Evolutionary conservation across 2,797 vertebrate genomes (phyloP).

Genomic region (Esox lucius): DNA sequence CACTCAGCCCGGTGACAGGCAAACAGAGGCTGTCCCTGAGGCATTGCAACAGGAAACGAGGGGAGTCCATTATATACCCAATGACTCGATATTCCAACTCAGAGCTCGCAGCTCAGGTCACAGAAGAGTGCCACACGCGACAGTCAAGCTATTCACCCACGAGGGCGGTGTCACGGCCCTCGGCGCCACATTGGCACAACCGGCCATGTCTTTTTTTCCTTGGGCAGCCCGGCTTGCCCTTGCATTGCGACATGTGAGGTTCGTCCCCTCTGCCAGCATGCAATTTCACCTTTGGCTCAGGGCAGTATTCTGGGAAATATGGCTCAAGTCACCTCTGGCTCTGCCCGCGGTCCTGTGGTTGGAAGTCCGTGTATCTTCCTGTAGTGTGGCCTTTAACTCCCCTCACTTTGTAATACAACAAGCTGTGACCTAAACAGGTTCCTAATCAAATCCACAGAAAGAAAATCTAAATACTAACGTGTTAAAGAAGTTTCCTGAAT

Average conservation of each 20-base stretch:
- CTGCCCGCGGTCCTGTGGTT: not conserved
- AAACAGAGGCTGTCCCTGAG: not conserved
- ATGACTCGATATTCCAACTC: not conserved
- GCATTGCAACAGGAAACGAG: not conserved
- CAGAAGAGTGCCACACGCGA: not conserved
- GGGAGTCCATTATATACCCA: not conserved
- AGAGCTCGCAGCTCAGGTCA: not conserved
- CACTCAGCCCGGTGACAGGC: not conserved
- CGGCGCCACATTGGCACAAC: constrained; percentile 13
- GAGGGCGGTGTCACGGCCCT: too few species aligned
- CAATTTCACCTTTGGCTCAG: constrained; percentile 9
- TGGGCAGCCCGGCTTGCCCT: constrained; percentile 7
- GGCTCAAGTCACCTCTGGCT: not conserved
- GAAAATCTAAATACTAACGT: too few species aligned
- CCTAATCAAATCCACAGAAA: not conserved
- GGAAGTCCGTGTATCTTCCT: not conserved
- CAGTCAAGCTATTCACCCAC: constrained; percentile 1
- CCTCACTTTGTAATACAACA: not conserved
- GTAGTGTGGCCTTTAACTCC: not conserved
- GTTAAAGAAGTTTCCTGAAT: too few species aligned
- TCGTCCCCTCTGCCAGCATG: not conserved
- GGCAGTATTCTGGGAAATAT: constrained; percentile 1
- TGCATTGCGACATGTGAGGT: not conserved
- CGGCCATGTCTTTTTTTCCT: constrained; percentile 29
- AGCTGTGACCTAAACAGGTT: not conserved